Evolutionary conservation across 2,113 vertebrate genomes (phyloP).

Genomic region (Choloepus hoffmanni): DNA sequence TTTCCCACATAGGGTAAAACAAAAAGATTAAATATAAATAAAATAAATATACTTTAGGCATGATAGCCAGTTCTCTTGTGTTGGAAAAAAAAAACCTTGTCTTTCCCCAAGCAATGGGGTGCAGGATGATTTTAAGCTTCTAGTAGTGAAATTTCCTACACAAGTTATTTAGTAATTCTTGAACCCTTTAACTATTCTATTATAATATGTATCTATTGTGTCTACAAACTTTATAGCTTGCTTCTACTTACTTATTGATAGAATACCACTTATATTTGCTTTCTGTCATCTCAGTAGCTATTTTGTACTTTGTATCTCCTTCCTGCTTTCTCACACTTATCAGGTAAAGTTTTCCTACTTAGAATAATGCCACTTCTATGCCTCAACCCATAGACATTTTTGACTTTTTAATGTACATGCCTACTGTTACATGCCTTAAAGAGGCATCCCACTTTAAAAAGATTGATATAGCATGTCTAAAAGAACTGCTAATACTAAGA

Average conservation of each 20-base stretch:
- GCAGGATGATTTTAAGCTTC: conserved; percentile 9
- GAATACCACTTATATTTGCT: neutral
- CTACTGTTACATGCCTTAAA: neutral
- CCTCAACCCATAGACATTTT: neutral
- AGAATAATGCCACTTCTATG: neutral
- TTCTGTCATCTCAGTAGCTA: neutral
- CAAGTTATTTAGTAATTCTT: neutral
- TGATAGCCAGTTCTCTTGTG: neutral
- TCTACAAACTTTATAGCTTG: neutral
- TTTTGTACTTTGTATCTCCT: conserved; percentile 21
- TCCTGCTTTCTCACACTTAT: neutral
- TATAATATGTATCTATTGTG: neutral
- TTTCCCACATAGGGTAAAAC: neutral
- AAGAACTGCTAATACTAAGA: neutral
- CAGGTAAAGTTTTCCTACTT: conserved; percentile 5
- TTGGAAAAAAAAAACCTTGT: neutral
- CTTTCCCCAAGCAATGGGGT: neutral
- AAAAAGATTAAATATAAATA: conserved; percentile 39
- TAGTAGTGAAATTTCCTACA: neutral
- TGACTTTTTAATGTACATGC: neutral
- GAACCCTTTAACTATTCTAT: neutral
- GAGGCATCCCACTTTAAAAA: neutral
- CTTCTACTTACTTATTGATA: conserved; percentile 5
- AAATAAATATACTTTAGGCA: neutral
- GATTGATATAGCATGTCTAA: neutral